These are phyloP conservation scores for Eubasilissa regina DNA, from an alignment of 1,140 invertebrate species.

Conservation along the genomic window DNA sequence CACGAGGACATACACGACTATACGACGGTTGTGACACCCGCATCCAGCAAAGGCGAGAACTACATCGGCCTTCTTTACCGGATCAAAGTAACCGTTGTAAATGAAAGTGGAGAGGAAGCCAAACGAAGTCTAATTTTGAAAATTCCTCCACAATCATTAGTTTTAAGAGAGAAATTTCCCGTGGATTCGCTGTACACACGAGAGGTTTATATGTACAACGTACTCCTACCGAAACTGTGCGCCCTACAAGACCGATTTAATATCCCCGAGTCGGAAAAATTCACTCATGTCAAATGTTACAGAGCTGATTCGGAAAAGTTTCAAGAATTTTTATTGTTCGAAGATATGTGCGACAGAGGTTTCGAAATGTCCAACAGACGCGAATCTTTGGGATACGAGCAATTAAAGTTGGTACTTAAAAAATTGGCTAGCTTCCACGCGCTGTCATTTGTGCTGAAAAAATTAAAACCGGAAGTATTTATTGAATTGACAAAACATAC, in stretches of 20 bases:
- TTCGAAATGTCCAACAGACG: slow-evolving; percentile 69
- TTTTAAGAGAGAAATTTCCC: slow-evolving; percentile 18
- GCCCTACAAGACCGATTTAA: slow-evolving; percentile 63
- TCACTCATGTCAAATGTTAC: slow-evolving; percentile 66
- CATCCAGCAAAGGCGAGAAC: slow-evolving; percentile 39
- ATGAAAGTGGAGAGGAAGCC: slow-evolving; percentile 65
- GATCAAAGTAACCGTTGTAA: slow-evolving; percentile 42
- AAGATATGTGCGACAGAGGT: slow-evolving; percentile 69
- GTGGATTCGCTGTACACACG: slow-evolving; percentile 46
- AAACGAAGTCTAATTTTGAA: slow-evolving; percentile 60
- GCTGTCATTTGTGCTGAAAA: slow-evolving; percentile 70
- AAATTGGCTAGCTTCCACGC: slow-evolving; percentile 73
- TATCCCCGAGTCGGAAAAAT: slow-evolving; percentile 58
- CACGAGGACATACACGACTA: slow-evolving; percentile 24
- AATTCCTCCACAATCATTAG: neutral
- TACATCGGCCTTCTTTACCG: slow-evolving; percentile 28
- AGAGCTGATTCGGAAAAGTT: slow-evolving; percentile 62
- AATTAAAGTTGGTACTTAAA: slow-evolving; percentile 68
- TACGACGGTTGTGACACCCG: slow-evolving; percentile 14
- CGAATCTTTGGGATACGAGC: slow-evolving; percentile 65
- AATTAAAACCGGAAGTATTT: slow-evolving; percentile 64
- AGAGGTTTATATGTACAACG: slow-evolving; percentile 65
- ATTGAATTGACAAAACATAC: slow-evolving; percentile 15
- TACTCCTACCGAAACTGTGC: slow-evolving; percentile 63
- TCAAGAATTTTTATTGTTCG: slow-evolving; percentile 71